Evolutionary conservation across 2,113 vertebrate species (phyloP).

Genomic region (Centrocercus urophasianus): DNA sequence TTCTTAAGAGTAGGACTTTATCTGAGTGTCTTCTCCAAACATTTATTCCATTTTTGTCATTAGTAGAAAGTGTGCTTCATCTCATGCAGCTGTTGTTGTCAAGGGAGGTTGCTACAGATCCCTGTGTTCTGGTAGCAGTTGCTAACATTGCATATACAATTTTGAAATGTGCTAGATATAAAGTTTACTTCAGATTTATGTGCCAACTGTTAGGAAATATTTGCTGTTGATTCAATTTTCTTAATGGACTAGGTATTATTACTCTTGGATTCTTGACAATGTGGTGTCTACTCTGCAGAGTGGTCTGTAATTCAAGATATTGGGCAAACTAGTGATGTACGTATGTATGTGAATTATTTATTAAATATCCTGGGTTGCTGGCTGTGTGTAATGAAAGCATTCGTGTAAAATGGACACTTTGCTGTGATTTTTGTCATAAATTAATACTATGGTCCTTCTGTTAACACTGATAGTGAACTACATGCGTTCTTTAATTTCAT

Average conservation of each 20-base stretch:
- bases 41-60: background rate
- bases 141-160: rapidly evolving
- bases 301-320: background rate
- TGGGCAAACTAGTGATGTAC: background rate
- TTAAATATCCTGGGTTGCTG: background rate
- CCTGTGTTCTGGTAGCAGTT: background rate
- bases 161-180: background rate
- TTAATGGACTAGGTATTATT: background rate
- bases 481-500: background rate
- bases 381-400: background rate
- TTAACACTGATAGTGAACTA: background rate
- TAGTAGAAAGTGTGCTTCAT: background rate
- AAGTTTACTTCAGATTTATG: background rate
- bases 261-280: background rate
- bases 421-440: background rate
- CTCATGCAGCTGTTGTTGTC: background rate
- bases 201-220: background rate
- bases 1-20: background rate
- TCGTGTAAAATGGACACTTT: background rate
- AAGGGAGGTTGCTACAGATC: background rate
- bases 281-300: background rate
- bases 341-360: background rate
- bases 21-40: background rate
- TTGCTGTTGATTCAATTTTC: background rate
- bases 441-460: background rate